Base-by-base conservation (phyloP, 2,113 vertebrate genomes). In the Muntiacus reevesi region DNA sequence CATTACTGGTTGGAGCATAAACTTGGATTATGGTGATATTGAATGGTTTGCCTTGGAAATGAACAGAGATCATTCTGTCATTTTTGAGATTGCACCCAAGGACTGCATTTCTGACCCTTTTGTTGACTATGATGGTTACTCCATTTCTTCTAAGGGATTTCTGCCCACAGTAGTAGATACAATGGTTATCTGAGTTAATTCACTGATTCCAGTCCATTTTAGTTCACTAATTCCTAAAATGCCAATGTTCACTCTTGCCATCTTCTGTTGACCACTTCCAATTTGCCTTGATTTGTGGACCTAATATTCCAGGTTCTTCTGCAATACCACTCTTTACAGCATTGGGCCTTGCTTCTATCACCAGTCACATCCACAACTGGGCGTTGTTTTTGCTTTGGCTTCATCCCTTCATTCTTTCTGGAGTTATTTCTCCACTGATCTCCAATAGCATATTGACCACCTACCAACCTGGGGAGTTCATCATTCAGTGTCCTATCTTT, bases 391-490 rank as follows among this genome's bases (percentile, higher is more conserved):
- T n/a, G 7, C 33, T 67, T 67, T 67, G 33, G 33, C 62, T n/a
- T 0, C 62, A 67, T 19, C 33, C n/a, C n/a, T 19, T 67, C 33
- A 19, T 19, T 67, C 7, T 67, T 67, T 67, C 16, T 67, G 62
- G 3, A 67, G 8, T n/a, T n/a, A n/a, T n/a, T 67, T n/a, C 62
- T 67, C 62, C 6, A n/a, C 33, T n/a, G 9, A 64, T 64, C 33
- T 64, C 15, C 33, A 2, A n/a, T 64, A 64, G 33, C 7, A 17
- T 8, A 64, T 19, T 19, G 7, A 7, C 1, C 16, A n/a, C 16
- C 33, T n/a, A n/a, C 16, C 1, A 0, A 67, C 4, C 62, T 67
- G 62, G 16, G 16, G 16, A n/a, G 33, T n/a, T 67, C 16, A 67
- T n/a, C 7, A n/a, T n/a, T 67, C 33, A 67, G 33, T n/a, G 62